phyloP scores from a whole-genome alignment of 2,888 invertebrate species.

The Drosophila buzzatii region DNA sequence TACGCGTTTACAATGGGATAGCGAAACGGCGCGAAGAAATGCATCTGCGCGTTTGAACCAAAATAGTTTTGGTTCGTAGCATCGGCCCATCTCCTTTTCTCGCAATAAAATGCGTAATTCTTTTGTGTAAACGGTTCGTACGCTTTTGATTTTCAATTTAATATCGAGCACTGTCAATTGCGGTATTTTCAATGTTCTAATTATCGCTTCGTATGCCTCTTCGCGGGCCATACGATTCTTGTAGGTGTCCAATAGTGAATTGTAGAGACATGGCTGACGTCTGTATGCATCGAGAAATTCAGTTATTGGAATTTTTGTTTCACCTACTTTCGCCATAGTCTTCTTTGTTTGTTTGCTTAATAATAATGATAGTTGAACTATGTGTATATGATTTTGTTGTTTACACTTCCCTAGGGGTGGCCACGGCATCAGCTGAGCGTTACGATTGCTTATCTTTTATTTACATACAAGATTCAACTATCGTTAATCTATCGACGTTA shows the following conservation, averaged over 20 bases:
- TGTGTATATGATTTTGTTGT: slow-evolving; percentile 43
- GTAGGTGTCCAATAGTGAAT: slow-evolving; percentile 76
- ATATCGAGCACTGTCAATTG: slow-evolving; percentile 78
- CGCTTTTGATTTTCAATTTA: slow-evolving; percentile 84
- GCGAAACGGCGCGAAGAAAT: slow-evolving; percentile 77
- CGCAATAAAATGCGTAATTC: slow-evolving; percentile 78
- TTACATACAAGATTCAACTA: neutral
- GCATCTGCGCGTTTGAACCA: slow-evolving; percentile 81
- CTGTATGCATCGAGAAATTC: slow-evolving; percentile 81
- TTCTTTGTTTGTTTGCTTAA: neutral
- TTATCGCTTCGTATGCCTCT: slow-evolving; percentile 77
- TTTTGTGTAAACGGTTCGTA: slow-evolving; percentile 84
- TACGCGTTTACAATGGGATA: slow-evolving; percentile 67
- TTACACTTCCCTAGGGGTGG: slow-evolving; percentile 27
- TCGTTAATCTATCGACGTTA: neutral
- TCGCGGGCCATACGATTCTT: slow-evolving; percentile 80
- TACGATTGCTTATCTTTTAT: slow-evolving; percentile 17
- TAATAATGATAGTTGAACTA: slow-evolving; percentile 25
- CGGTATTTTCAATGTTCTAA: slow-evolving; percentile 75
- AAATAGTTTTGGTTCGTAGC: slow-evolving; percentile 78
- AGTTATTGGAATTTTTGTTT: slow-evolving; percentile 76
- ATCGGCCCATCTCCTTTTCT: slow-evolving; percentile 60
- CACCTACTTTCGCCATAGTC: slow-evolving; percentile 74
- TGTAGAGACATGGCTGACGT: slow-evolving; percentile 82
- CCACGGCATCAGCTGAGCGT: slow-evolving; percentile 1